A percentile compares a stretch with the other conserved stretches of the same genome.
phyloP scores from a whole-genome alignment of 2,797 vertebrate genomes.

The Meriones psammophilus region DNA sequence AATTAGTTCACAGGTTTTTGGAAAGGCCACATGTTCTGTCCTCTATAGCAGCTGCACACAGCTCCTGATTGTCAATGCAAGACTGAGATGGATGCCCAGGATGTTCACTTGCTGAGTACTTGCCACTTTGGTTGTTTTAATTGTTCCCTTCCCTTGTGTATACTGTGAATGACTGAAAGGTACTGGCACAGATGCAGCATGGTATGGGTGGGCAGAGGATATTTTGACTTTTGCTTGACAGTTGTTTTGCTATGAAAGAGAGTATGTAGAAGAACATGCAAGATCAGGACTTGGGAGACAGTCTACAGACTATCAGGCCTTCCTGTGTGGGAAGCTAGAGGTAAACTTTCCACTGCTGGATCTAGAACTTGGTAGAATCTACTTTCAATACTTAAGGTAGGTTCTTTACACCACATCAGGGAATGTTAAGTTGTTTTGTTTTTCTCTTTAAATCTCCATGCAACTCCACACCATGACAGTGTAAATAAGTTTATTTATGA shows the following conservation, averaged over 20 bases:
- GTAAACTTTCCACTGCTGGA: background rate
- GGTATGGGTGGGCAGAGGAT: background rate
- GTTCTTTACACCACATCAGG: background rate
- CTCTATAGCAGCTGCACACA: background rate
- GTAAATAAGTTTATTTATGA: background rate
- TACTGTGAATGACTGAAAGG: background rate
- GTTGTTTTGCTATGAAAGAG: background rate
- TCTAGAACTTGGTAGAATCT: background rate
- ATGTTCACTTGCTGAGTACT: background rate
- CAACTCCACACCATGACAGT: background rate
- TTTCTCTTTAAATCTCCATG: background rate
- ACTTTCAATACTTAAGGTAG: background rate
- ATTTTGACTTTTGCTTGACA: background rate
- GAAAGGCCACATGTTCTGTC: fast-evolving
- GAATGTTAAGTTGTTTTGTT: background rate
- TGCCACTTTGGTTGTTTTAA: background rate
- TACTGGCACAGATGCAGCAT: no score
- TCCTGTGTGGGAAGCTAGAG: background rate
- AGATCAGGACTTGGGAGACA: background rate
- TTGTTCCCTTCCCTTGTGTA: background rate
- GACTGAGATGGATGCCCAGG: background rate
- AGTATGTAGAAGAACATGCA: background rate
- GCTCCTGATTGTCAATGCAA: background rate
- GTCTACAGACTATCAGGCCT: background rate
- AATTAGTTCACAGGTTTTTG: background rate